Conservation (phyloP, 2,888 invertebrate species). For the Mythimna ferrago region DNA sequence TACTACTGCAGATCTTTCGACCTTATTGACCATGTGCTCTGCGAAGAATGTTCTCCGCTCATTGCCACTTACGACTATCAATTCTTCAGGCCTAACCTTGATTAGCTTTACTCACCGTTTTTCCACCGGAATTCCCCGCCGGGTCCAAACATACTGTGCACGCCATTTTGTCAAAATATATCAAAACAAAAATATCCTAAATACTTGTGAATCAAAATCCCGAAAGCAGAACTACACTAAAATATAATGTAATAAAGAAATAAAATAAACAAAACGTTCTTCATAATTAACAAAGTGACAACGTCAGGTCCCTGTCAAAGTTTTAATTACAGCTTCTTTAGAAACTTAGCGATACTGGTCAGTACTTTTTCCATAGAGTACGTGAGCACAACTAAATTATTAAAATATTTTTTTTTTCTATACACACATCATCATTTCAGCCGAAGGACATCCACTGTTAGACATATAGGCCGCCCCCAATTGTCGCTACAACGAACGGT, state of each 20-base stretch:
- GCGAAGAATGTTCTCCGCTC: background rate
- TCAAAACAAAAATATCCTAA: slow-evolving; percentile 5
- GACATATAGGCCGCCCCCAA: too few relatives aligned
- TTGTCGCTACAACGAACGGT: too few relatives aligned
- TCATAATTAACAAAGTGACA: slow-evolving; percentile 37
- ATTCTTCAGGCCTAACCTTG: background rate
- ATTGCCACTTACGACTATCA: background rate
- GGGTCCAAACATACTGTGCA: slow-evolving; percentile 50
- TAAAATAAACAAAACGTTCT: slow-evolving; percentile 27
- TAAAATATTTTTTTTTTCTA: too few relatives aligned
- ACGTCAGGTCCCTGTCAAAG: background rate
- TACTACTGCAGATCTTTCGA: background rate
- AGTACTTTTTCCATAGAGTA: background rate
- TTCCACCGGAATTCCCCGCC: slow-evolving; percentile 26
- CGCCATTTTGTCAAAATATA: slow-evolving; percentile 41
- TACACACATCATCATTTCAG: too few relatives aligned
- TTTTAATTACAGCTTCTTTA: background rate
- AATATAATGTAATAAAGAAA: slow-evolving; percentile 22
- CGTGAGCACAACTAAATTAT: too few relatives aligned
- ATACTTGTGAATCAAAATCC: slow-evolving; percentile 1
- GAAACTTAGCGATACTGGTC: background rate
- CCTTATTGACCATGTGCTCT: background rate
- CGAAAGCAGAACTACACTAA: background rate
- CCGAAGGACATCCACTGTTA: too few relatives aligned
- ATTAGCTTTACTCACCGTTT: slow-evolving; percentile 48